Evolutionary conservation across 2,888 invertebrate species (phyloP), one percentile per base, ranked within the genome.

Genomic region (Morpho helenor): DNA sequence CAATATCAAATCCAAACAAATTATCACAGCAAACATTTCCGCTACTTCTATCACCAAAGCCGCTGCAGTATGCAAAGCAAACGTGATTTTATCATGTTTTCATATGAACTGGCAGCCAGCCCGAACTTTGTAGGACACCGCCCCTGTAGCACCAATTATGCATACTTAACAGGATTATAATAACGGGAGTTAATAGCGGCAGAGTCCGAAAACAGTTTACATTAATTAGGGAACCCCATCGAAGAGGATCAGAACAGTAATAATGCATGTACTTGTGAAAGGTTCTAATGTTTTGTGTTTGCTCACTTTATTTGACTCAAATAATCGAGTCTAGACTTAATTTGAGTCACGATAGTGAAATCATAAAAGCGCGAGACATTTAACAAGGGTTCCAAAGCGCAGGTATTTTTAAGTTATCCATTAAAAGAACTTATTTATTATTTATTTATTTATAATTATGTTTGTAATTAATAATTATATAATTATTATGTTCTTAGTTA

Each of bases 91-190:
- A 48, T 22, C 48, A 48, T 23, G 48, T 23, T 22, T 48, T 48
- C 48, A 23, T 48, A 48, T 48, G 48, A 23, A 48, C 48, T 48
- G 53, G 56, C 54, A 60, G 8, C 7, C 45, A 43, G 57, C 60
- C 60, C 46, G 54, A 54, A 46, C 49, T 57, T 46, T 54, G 52
- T 57, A 56, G 50, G 49, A 42, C 51, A 43, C 49, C 40, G 47
- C 46, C 53, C 22, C 49, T 49, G 8, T 54, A 41, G 49, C 51
- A 43, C 31, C 53, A 40, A 50, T 56, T 50, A 53, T 53, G 52
- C 49, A 56, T 49, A 60, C 46, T 54, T 57, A 60, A 49, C 58
- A 48, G 48, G 41, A 45, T 54, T 57, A 60, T 60, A 57, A 57
- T 60, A 53, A 60, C 42, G 54, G 57, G 53, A 60, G 53, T 48